Evolutionary conservation across 2,888 invertebrate species (phyloP).

Genomic region (Lasioglossum malachurum): DNA sequence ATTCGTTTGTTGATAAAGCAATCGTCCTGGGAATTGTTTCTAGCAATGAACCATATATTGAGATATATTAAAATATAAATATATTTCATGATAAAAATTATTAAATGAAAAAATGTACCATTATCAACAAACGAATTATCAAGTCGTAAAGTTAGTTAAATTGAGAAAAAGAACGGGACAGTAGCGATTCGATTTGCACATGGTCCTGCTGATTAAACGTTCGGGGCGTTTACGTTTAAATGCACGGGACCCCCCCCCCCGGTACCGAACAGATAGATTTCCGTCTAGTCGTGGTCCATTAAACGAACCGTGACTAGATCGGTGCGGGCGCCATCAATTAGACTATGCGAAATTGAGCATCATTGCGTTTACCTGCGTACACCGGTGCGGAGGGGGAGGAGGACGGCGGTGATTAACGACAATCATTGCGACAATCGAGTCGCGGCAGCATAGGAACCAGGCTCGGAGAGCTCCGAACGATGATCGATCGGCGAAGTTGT

Average conservation of each 20-base stretch:
- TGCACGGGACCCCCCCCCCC: background rate
- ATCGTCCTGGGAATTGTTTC: too few species aligned
- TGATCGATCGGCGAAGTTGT: conserved; percentile 39
- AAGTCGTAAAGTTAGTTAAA: background rate
- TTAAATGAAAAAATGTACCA: too few species aligned
- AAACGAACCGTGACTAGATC: conserved; percentile 35
- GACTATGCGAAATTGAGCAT: conserved; percentile 8
- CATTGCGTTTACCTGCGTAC: conserved; percentile 27
- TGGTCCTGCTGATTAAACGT: conserved; percentile 23
- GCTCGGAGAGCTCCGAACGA: conserved; percentile 1
- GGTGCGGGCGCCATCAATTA: conserved; percentile 32
- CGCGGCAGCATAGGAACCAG: background rate
- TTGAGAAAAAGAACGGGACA: background rate
- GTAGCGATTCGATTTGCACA: background rate
- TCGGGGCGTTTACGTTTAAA: conserved; percentile 21
- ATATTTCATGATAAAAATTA: too few species aligned
- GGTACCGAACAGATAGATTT: conserved; percentile 45
- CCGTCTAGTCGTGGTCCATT: conserved; percentile 12
- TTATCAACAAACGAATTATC: too few species aligned
- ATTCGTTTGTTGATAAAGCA: too few species aligned
- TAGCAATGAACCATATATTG: too few species aligned
- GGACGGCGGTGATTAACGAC: conserved; percentile 20
- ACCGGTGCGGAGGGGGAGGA: background rate
- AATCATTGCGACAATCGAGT: conserved; percentile 46
- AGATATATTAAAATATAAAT: too few species aligned